A percentile compares a stretch with the other conserved stretches of the same genome.
Evolutionary conservation across 2,797 vertebrate species (phyloP).

Genomic region (Clarias laeviceps): DNA sequence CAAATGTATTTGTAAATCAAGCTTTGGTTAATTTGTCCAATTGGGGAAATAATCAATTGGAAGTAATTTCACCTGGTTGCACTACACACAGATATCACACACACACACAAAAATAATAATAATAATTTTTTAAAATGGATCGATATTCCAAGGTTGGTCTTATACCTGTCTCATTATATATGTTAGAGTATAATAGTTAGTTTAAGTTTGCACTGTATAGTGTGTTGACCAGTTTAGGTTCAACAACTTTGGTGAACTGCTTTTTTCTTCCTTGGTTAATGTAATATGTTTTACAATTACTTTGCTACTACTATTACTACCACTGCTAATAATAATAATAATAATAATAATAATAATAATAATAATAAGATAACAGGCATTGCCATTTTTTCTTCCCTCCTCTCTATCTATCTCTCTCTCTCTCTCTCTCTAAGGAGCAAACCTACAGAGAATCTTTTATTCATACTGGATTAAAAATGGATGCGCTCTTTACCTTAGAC

Average conservation of each 20-base stretch:
- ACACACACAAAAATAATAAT: too few relatives aligned
- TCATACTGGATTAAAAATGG: constrained; percentile 83
- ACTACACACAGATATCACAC: not conserved
- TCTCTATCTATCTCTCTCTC: constrained; percentile 34
- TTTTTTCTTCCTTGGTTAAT: not conserved
- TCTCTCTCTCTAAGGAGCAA: constrained; percentile 55
- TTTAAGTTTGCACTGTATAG: not conserved
- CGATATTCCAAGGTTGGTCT: too few relatives aligned
- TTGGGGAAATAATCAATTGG: not conserved
- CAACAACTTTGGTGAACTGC: not conserved
- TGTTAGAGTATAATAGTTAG: not conserved
- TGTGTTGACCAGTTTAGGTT: not conserved
- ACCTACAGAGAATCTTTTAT: constrained; percentile 81
- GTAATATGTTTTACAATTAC: not conserved
- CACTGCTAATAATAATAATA: not conserved
- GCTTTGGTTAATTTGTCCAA: not conserved
- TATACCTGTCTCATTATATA: not conserved
- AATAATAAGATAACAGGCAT: not conserved
- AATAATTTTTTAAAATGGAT: too few relatives aligned
- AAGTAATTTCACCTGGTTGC: not conserved
- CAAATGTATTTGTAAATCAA: not conserved
- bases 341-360: not conserved
- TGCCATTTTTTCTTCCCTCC: not conserved
- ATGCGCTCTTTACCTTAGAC: constrained; percentile 78
- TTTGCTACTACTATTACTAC: not conserved